phyloP scores from a whole-genome alignment of 1,140 invertebrate species.

The Pogonus chalceus region DNA sequence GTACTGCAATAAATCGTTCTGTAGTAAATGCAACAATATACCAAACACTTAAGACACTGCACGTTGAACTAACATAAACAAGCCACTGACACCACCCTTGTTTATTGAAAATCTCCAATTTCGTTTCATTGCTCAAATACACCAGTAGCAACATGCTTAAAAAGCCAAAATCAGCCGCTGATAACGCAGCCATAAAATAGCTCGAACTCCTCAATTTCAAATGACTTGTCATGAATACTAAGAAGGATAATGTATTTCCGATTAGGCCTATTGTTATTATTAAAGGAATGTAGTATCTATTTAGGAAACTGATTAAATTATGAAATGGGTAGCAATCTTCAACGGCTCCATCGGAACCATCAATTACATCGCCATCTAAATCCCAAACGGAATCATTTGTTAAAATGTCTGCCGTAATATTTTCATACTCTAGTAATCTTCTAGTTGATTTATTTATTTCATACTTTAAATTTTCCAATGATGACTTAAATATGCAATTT shows the following conservation, averaged over 20 bases:
- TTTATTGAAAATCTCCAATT: constrained; percentile 46
- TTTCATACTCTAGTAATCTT: too few species aligned
- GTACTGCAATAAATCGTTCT: constrained; percentile 74
- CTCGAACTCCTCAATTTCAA: constrained; percentile 64
- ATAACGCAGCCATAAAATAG: constrained; percentile 66
- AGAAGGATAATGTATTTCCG: constrained; percentile 63
- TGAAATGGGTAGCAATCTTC: constrained; percentile 16
- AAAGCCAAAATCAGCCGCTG: constrained; percentile 65
- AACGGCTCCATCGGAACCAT: not conserved
- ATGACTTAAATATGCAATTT: too few species aligned
- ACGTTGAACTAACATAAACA: constrained; percentile 58
- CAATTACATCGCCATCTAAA: not conserved
- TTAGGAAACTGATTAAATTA: constrained; percentile 17
- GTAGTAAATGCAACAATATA: constrained; percentile 77
- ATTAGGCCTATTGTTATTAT: constrained; percentile 54
- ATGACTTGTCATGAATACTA: constrained; percentile 62
- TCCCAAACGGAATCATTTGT: too few species aligned
- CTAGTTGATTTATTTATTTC: too few species aligned
- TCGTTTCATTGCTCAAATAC: constrained; percentile 52
- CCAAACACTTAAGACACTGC: constrained; percentile 68
- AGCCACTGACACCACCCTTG: constrained; percentile 61
- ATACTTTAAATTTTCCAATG: too few species aligned
- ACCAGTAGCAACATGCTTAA: constrained; percentile 51
- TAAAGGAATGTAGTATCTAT: constrained; percentile 56
- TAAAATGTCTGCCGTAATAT: too few species aligned